A percentile compares a stretch with the other conserved stretches of the same genome.
Evolutionary conservation across 1,140 invertebrate genomes (phyloP).

Genomic region (Trichomalopsis sarcophagae): DNA sequence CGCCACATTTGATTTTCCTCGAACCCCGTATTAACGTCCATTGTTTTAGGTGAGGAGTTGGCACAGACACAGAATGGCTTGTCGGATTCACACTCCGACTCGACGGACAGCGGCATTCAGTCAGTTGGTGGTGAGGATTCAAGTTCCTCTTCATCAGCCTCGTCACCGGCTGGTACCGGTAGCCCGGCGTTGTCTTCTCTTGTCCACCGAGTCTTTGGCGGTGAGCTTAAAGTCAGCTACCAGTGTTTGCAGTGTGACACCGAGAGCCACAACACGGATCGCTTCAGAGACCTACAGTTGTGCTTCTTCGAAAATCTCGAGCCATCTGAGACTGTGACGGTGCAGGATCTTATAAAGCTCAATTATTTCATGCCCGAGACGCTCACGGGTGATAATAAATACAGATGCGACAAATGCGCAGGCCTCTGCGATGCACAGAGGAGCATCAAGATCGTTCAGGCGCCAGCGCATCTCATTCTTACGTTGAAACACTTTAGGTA

Average conservation of each 20-base stretch:
- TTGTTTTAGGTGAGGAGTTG: constrained; percentile 65
- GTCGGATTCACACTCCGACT: constrained; percentile 72
- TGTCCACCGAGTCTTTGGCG: constrained; percentile 84
- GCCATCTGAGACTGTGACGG: constrained; percentile 75
- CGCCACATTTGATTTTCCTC: neutral
- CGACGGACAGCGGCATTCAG: constrained; percentile 74
- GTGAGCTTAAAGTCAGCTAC: constrained; percentile 82
- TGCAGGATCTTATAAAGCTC: constrained; percentile 83
- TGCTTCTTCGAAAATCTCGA: constrained; percentile 83
- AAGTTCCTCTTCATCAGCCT: constrained; percentile 35
- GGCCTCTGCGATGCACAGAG: constrained; percentile 85
- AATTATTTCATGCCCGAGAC: constrained; percentile 84
- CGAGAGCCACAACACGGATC: constrained; percentile 83
- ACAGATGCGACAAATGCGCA: constrained; percentile 86
- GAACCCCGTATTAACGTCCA: neutral
- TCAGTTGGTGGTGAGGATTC: constrained; percentile 71
- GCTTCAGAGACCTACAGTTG: constrained; percentile 87
- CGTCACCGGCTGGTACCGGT: neutral
- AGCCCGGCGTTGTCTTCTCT: constrained; percentile 69
- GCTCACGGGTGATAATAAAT: constrained; percentile 87
- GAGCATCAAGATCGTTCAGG: constrained; percentile 81
- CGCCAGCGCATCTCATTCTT: constrained; percentile 85
- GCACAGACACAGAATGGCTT: constrained; percentile 65
- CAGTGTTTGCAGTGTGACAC: constrained; percentile 82
- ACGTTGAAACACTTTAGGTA: constrained; percentile 85